Evolutionary conservation across 2,888 invertebrate species (phyloP).

Genomic region (Pristionchus mayeri): DNA sequence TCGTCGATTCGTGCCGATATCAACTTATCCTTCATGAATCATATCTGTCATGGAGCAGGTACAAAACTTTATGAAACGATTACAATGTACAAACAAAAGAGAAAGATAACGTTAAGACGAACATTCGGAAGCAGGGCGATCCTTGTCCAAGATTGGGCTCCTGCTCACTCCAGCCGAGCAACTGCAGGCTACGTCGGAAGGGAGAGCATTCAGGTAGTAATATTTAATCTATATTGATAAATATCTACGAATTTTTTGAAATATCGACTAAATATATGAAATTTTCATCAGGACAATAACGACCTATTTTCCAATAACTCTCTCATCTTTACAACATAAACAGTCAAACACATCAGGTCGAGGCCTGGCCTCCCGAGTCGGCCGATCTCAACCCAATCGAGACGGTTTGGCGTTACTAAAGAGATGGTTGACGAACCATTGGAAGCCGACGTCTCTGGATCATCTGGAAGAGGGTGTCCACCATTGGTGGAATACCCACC

Average conservation of each 20-base stretch:
- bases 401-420: not conserved
- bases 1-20: not conserved
- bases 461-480: conserved; percentile 8
- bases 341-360: no score
- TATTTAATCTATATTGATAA: no score
- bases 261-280: not conserved
- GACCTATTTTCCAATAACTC: no score
- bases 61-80: not conserved
- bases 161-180: not conserved
- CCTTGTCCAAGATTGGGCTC: not conserved
- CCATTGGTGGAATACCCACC: not conserved
- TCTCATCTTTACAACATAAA: no score
- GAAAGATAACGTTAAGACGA: not conserved
- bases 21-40: not conserved
- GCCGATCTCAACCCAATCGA: not conserved
- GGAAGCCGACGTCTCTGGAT: not conserved
- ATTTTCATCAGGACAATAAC: not conserved
- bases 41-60: not conserved
- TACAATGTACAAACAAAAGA: not conserved
- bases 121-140: not conserved
- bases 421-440: not conserved
- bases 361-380: not conserved
- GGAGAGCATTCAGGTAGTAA: not conserved
- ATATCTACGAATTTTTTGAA: not conserved
- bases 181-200: not conserved